A percentile compares a stretch with the other conserved stretches of the same genome.
phyloP scores from a whole-genome alignment of 1,140 invertebrate genomes.

The Patella vulgata region DNA sequence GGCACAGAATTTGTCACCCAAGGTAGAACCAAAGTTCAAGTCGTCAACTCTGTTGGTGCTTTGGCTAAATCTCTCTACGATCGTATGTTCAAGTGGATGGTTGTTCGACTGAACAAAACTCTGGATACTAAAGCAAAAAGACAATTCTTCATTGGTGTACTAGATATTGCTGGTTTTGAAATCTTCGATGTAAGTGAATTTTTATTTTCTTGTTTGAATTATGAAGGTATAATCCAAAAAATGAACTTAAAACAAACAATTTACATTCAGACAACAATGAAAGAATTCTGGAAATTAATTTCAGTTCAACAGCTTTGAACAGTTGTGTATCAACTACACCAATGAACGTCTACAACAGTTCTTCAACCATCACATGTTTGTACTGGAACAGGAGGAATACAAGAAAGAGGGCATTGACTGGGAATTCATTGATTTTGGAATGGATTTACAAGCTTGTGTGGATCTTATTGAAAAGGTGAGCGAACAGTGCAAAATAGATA shows the following conservation, averaged over 20 bases:
- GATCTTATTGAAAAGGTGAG: constrained; percentile 97
- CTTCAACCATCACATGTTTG: constrained; percentile 99
- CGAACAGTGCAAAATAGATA: neutral
- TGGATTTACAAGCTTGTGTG: constrained; percentile 97
- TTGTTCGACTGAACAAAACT: constrained; percentile 98
- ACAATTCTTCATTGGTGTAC: constrained; percentile 96
- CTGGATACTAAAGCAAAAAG: constrained; percentile 96
- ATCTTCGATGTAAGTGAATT: constrained; percentile 94
- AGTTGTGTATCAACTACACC: constrained; percentile 99
- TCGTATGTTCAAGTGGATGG: constrained; percentile 95
- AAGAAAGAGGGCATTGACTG: constrained; percentile 97
- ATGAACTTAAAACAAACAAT: too few relatives aligned
- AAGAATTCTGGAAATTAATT: too few relatives aligned
- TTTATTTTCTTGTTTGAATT: too few relatives aligned
- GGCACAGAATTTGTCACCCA: constrained; percentile 96
- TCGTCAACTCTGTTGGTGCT: constrained; percentile 92
- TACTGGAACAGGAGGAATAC: constrained; percentile 99
- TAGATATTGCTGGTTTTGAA: constrained; percentile 99
- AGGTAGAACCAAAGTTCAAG: constrained; percentile 94
- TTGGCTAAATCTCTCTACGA: constrained; percentile 96
- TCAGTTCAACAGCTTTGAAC: constrained; percentile 98
- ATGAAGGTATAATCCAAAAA: too few relatives aligned
- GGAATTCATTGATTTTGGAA: constrained; percentile 99
- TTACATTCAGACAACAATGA: too few relatives aligned
- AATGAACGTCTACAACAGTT: constrained; percentile 99